Evolutionary conservation across 1,140 invertebrate species (phyloP).

Genomic region (Lamellibrachia luymesi): DNA sequence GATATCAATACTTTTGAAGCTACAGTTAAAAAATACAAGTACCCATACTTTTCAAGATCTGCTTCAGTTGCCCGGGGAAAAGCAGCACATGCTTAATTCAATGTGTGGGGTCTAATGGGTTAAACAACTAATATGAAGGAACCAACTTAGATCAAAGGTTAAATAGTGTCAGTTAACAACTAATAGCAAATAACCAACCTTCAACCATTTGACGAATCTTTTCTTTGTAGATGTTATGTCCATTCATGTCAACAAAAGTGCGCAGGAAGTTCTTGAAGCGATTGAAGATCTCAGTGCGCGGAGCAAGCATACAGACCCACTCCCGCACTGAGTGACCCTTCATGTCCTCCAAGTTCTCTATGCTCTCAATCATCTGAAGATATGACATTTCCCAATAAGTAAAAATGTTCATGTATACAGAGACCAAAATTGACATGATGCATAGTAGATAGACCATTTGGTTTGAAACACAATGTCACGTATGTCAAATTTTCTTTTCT

Average conservation of each 20-base stretch:
- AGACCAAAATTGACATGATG: neutral
- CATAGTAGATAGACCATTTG: neutral
- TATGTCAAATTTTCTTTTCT: too few relatives aligned
- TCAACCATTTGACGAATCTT: slow-evolving; percentile 94
- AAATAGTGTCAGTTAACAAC: neutral
- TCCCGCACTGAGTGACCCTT: slow-evolving; percentile 88
- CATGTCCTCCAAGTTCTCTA: slow-evolving; percentile 94
- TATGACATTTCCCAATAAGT: neutral
- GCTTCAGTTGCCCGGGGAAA: too few relatives aligned
- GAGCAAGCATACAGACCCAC: slow-evolving; percentile 95
- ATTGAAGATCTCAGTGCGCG: slow-evolving; percentile 92
- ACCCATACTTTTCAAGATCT: too few relatives aligned
- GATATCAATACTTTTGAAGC: too few relatives aligned
- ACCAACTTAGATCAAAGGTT: too few relatives aligned
- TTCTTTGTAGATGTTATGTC: slow-evolving; percentile 87
- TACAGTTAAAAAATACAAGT: neutral
- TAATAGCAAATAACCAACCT: slow-evolving; percentile 55
- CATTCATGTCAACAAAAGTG: slow-evolving; percentile 83
- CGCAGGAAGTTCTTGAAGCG: slow-evolving; percentile 94
- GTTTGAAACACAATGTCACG: too few relatives aligned
- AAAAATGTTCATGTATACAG: neutral
- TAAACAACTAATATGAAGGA: too few relatives aligned
- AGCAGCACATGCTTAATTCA: too few relatives aligned
- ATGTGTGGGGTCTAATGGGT: too few relatives aligned
- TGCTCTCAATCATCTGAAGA: slow-evolving; percentile 84